phyloP scores from a whole-genome alignment of 2,797 vertebrate species.

The Catharus ustulatus region DNA sequence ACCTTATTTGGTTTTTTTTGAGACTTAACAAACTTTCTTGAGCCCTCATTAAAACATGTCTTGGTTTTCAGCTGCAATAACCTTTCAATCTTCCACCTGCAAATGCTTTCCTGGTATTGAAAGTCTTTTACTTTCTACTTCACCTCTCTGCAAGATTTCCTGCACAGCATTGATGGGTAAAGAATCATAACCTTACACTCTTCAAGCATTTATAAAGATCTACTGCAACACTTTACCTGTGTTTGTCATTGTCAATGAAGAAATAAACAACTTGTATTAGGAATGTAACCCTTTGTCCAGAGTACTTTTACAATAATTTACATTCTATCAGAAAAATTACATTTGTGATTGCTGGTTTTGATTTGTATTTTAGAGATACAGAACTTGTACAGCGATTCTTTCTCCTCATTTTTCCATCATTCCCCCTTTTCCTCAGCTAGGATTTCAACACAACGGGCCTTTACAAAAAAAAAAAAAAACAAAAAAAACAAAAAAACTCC shows the following conservation, averaged over 20 bases:
- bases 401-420: neutral
- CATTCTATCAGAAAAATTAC: neutral
- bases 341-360: neutral
- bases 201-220: conserved; percentile 28
- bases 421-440: neutral
- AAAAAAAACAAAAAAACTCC: neutral
- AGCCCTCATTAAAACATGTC: neutral
- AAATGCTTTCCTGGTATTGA: neutral
- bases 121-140: conserved; percentile 15
- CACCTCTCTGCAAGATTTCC: neutral
- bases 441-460: neutral
- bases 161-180: neutral
- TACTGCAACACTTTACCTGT: neutral
- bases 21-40: conserved; percentile 1
- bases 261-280: conserved; percentile 34
- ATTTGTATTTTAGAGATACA: neutral
- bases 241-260: conserved; percentile 41
- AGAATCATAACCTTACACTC: neutral
- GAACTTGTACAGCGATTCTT: neutral
- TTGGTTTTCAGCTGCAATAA: conserved; percentile 22
- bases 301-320: neutral
- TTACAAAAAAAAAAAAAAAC: neutral
- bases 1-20: neutral
- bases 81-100: neutral
- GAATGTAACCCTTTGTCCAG: neutral